These are phyloP conservation scores for Takifugu rubripes DNA, from an alignment of 2,797 vertebrate genomes.

Conservation along the genomic window DNA sequence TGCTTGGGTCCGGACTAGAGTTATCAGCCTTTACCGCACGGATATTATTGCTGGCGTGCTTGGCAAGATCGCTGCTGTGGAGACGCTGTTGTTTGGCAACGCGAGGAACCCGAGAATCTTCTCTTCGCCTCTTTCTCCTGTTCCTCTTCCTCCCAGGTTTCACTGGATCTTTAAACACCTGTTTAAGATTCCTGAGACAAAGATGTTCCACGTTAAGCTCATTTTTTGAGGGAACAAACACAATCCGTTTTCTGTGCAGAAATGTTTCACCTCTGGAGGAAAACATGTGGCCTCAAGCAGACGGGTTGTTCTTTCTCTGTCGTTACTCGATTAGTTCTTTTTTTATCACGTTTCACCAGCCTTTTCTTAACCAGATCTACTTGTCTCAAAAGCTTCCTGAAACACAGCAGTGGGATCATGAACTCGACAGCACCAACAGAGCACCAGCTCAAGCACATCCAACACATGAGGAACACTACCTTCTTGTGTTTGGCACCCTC, in stretches of 20 bases:
- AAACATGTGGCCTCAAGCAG: slow-evolving; percentile 50
- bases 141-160: slow-evolving; percentile 29
- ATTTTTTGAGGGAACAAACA: neutral
- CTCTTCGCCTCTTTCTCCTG: slow-evolving; percentile 34
- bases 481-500: slow-evolving; percentile 5
- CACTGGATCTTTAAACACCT: neutral
- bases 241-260: no score
- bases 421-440: no score
- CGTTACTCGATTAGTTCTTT: neutral
- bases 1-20: neutral
- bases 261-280: slow-evolving; percentile 57
- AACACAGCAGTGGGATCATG: neutral
- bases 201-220: neutral
- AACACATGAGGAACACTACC: slow-evolving; percentile 30
- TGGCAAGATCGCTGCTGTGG: neutral
- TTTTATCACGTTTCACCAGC: neutral
- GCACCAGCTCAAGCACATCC: neutral
- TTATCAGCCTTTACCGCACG: neutral
- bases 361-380: slow-evolving; percentile 8
- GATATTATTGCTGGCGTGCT: neutral
- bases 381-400: slow-evolving; percentile 37
- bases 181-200: slow-evolving; percentile 52
- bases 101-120: neutral
- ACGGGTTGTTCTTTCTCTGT: neutral
- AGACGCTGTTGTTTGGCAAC: slow-evolving; percentile 44